These are phyloP conservation scores for Quiscalus mexicanus DNA, from an alignment of 2,113 vertebrate genomes.

Conservation along the genomic window DNA sequence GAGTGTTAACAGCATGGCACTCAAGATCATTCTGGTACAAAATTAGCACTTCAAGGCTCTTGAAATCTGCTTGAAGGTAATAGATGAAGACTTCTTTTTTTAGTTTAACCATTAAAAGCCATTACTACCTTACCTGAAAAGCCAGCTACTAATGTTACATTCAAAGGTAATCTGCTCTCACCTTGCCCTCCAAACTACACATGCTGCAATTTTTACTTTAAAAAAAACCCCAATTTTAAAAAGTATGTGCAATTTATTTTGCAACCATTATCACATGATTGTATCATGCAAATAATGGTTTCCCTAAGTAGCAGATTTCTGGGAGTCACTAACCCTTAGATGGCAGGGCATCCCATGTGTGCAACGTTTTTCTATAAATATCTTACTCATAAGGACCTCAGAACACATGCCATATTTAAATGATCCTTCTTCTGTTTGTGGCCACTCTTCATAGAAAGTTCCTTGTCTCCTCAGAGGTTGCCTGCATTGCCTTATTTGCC, in stretches of 20 bases:
- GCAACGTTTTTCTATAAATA: not conserved
- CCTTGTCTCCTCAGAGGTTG: not conserved
- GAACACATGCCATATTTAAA: not conserved
- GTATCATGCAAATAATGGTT: not conserved
- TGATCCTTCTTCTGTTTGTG: not conserved
- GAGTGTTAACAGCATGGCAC: not conserved
- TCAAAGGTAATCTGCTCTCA: not conserved
- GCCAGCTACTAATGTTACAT: not conserved
- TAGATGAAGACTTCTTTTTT: not conserved
- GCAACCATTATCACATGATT: not conserved
- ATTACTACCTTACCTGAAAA: not conserved
- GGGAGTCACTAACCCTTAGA: not conserved
- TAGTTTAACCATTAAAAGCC: not conserved
- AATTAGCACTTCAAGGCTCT: conserved; percentile 16
- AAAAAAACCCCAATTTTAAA: not conserved
- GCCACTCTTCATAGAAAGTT: not conserved
- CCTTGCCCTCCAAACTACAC: not conserved
- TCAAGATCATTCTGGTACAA: conserved; percentile 25
- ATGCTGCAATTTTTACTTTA: not conserved
- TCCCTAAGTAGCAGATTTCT: conserved; percentile 19
- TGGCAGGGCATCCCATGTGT: not conserved
- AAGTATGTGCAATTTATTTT: not conserved
- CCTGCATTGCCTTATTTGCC: not conserved
- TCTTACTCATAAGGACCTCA: not conserved
- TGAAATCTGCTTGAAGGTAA: not conserved